These are phyloP conservation scores for Temnothorax ravouxi DNA, from an alignment of 2,888 invertebrate genomes.

Conservation along the genomic window DNA sequence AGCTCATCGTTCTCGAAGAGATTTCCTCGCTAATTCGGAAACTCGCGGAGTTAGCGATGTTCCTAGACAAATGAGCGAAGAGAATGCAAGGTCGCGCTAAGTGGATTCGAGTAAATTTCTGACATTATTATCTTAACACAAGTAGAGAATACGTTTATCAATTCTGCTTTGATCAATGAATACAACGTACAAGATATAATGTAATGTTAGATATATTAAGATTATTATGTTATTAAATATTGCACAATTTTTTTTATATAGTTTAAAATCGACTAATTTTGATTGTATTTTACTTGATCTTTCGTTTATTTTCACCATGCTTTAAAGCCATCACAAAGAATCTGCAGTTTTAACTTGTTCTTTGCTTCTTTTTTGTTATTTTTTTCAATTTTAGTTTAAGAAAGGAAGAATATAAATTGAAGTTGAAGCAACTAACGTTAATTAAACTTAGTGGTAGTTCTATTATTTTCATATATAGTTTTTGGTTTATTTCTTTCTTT, in stretches of 20 bases:
- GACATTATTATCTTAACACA: constrained; percentile 1
- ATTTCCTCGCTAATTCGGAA: constrained; percentile 39
- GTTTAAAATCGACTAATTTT: neutral
- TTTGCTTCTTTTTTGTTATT: neutral
- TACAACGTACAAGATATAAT: neutral
- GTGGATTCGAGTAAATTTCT: neutral
- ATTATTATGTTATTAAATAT: neutral
- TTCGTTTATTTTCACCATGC: neutral
- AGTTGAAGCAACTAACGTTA: constrained; percentile 11
- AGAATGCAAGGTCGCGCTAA: constrained; percentile 33
- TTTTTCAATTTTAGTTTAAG: neutral
- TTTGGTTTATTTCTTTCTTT: neutral
- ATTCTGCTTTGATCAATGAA: neutral
- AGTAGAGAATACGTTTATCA: neutral
- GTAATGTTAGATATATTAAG: neutral
- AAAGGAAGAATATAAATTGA: neutral
- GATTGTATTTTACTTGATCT: neutral
- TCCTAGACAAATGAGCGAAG: constrained; percentile 34
- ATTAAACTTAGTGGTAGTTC: constrained; percentile 12
- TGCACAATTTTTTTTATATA: neutral
- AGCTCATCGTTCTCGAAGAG: constrained; percentile 52
- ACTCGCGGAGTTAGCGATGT: constrained; percentile 24
- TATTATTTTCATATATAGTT: neutral
- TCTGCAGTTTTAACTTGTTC: neutral
- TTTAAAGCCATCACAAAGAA: neutral